Base-by-base conservation (phyloP, 2,888 invertebrate genomes). In the Capitulum mitella region DNA sequence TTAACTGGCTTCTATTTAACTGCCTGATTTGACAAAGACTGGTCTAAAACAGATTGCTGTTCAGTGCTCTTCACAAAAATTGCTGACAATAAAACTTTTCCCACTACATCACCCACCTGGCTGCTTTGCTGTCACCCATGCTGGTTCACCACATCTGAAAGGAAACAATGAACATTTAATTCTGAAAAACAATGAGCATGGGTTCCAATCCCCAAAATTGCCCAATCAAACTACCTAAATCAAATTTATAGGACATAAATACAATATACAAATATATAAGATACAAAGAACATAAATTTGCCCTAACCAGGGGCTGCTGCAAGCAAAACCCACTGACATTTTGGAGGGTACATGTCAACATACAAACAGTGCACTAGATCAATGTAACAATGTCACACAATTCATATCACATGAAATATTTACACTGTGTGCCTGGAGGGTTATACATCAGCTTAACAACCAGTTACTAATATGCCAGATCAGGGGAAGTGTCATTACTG, bases 61-160 rank as follows among this genome's bases (percentile, higher is more conserved):
- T n/a, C n/a, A n/a, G n/a, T n/a, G n/a, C n/a, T n/a, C n/a, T n/a
- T n/a, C n/a, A n/a, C n/a, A n/a, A n/a, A n/a, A n/a, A n/a, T n/a
- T n/a, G n/a, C n/a, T n/a, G n/a, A n/a, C n/a, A n/a, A n/a, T n/a
- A n/a, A n/a, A n/a, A n/a, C n/a, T n/a, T n/a, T n/a, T n/a, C n/a
- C n/a, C n/a, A n/a, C n/a, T n/a, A n/a, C n/a, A n/a, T n/a, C n/a
- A 40, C 70, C 40, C 8, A 70, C 70, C 70, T 26, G 70, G 70
- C 29, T 12, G 40, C 12, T 70, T 37, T 19, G 40, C 12, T 22
- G 70, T 70, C 37, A 70, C 70, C 70, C 70, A 70, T 16, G 37
- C 70, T 70, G 70, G 14, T 70, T 70, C 70, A 37, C 70, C 70
- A 40, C 12, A 14, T 19, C 64, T 64, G 61, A 29, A 61, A 61